Evolutionary conservation across 2,797 vertebrate genomes (phyloP).

Genomic region (Trematomus bernacchii): DNA sequence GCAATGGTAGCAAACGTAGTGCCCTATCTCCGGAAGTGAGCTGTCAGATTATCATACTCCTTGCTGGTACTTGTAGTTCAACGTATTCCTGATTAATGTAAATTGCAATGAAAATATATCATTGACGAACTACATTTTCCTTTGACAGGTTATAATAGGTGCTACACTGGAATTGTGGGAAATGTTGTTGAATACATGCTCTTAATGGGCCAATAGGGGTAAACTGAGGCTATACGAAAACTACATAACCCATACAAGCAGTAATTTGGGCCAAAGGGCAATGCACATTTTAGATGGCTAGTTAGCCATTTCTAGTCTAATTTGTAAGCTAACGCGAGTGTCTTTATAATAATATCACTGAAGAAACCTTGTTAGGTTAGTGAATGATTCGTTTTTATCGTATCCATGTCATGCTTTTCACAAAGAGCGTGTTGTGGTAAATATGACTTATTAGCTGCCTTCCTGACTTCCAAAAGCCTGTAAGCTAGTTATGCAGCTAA

Average conservation of each 20-base stretch:
- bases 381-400: not conserved
- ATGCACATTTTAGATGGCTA: constrained; percentile 48
- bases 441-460: not conserved
- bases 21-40: constrained; percentile 85
- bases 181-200: constrained; percentile 50
- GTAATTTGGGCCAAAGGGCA: constrained; percentile 68
- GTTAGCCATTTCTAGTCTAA: constrained; percentile 49
- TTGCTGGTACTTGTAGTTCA: constrained; percentile 82
- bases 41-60: constrained; percentile 74
- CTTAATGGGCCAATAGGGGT: rapidly evolving
- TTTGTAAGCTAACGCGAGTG: constrained; percentile 53
- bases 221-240: constrained; percentile 38
- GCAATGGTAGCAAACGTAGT: constrained; percentile 41
- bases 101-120: not conserved
- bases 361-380: not conserved
- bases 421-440: not conserved
- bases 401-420: not conserved
- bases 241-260: constrained; percentile 74
- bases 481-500: constrained; percentile 50
- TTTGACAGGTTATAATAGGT: not conserved
- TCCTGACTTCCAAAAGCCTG: constrained; percentile 7
- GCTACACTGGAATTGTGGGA: constrained; percentile 39
- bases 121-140: constrained; percentile 68
- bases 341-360: not conserved
- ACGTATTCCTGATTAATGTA: rapidly evolving